Evolutionary conservation across 1,140 invertebrate genomes (phyloP).

Genomic region (Gonioctena quinquepunctata): DNA sequence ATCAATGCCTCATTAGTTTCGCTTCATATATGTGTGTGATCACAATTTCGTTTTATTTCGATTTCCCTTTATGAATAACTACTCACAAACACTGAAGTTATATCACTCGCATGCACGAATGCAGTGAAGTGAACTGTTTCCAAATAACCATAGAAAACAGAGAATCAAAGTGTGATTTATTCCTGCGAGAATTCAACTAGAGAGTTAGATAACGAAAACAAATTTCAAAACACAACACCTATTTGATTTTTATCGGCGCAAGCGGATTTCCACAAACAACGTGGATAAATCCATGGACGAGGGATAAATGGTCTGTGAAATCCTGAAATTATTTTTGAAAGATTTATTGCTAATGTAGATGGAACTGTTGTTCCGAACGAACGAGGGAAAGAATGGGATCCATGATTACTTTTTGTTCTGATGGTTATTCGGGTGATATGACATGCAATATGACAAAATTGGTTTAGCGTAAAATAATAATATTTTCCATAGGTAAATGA

Average conservation of each 20-base stretch:
- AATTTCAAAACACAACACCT: slow-evolving; percentile 10
- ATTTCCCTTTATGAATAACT: too few species aligned
- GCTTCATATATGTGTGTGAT: too few species aligned
- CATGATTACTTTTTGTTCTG: background rate
- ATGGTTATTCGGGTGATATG: background rate
- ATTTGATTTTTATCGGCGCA: slow-evolving; percentile 6
- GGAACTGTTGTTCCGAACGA: background rate
- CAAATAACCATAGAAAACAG: too few species aligned
- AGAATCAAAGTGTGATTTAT: background rate
- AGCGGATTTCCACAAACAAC: slow-evolving; percentile 6
- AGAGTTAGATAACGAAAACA: slow-evolving; percentile 12
- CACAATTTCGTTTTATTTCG: too few species aligned
- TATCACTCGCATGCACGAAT: too few species aligned
- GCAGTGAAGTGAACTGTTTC: too few species aligned
- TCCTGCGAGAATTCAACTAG: background rate
- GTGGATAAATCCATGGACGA: background rate
- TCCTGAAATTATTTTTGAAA: background rate
- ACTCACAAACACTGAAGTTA: too few species aligned
- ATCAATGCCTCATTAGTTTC: background rate
- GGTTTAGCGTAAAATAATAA: too few species aligned
- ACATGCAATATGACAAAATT: background rate
- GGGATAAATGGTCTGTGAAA: background rate
- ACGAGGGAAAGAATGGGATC: background rate
- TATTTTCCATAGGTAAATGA: too few species aligned
- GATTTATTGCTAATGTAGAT: background rate